Percentiles rank a stretch among this genome's conserved stretches.
Conservation (phyloP, 1,140 invertebrate species). For the Eriocheir sinensis region DNA sequence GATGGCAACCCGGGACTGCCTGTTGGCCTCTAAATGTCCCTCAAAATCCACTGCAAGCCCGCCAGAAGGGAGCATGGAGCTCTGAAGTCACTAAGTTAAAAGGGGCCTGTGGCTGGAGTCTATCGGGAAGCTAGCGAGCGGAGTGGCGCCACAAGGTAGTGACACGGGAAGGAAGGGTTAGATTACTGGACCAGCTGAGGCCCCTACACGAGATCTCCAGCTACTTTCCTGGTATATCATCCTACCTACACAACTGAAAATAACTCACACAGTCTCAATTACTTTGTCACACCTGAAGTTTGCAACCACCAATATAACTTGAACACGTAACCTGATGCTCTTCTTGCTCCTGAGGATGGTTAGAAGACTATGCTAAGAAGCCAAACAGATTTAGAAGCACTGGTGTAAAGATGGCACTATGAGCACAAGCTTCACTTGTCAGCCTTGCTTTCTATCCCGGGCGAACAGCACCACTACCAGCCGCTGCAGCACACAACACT, state of each 20-base stretch:
- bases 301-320: background rate
- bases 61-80: background rate
- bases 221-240: background rate
- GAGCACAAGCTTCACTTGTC: background rate
- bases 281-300: background rate
- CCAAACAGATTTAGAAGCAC: conserved; percentile 13
- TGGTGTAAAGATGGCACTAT: background rate
- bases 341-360: background rate
- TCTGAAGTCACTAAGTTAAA: background rate
- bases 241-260: background rate
- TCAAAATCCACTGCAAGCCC: too few species aligned
- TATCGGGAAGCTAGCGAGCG: too few species aligned
- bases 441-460: background rate
- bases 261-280: background rate
- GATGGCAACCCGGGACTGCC: background rate
- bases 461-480: background rate
- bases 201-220: background rate
- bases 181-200: background rate
- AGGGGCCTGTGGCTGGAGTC: background rate
- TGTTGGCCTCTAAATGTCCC: background rate
- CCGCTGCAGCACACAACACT: background rate
- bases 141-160: background rate
- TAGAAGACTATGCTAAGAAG: background rate
- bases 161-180: background rate
- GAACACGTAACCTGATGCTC: background rate